phyloP scores from a whole-genome alignment of 2,888 invertebrate species.

The Mamestra brassicae region DNA sequence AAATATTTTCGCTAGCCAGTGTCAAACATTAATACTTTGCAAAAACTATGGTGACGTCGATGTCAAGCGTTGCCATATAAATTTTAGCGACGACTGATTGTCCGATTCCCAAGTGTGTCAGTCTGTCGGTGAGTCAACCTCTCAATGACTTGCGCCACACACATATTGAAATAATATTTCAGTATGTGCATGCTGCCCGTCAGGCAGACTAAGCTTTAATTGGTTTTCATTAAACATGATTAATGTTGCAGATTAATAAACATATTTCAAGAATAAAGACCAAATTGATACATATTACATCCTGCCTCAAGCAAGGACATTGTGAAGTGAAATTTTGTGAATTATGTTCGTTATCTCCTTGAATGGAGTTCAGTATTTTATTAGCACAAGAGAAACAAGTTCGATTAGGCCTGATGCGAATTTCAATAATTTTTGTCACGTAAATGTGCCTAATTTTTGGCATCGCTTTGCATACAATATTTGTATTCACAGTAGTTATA shows the following conservation, averaged over 20 bases:
- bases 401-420: slow-evolving; percentile 19
- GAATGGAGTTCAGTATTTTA: slow-evolving; percentile 50
- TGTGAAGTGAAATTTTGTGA: slow-evolving; percentile 56
- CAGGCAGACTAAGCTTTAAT: slow-evolving; percentile 71
- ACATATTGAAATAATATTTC: slow-evolving; percentile 59
- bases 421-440: slow-evolving; percentile 19
- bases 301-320: slow-evolving; percentile 69
- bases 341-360: slow-evolving; percentile 53
- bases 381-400: slow-evolving; percentile 23
- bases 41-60: slow-evolving; percentile 56
- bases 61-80: slow-evolving; percentile 69
- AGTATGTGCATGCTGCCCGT: slow-evolving; percentile 62
- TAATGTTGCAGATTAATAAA: slow-evolving; percentile 71
- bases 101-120: slow-evolving; percentile 64
- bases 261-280: slow-evolving; percentile 64
- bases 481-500: slow-evolving; percentile 8
- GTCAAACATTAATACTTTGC: slow-evolving; percentile 58
- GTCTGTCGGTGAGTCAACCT: slow-evolving; percentile 68
- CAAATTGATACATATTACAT: slow-evolving; percentile 41
- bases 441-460: slow-evolving; percentile 20
- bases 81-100: slow-evolving; percentile 68
- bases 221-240: slow-evolving; percentile 79
- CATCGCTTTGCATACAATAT: background rate
- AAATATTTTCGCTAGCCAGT: slow-evolving; percentile 67
- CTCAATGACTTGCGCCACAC: slow-evolving; percentile 68